phyloP scores from a whole-genome alignment of 2,797 vertebrate genomes.

The Falco rusticolus region DNA sequence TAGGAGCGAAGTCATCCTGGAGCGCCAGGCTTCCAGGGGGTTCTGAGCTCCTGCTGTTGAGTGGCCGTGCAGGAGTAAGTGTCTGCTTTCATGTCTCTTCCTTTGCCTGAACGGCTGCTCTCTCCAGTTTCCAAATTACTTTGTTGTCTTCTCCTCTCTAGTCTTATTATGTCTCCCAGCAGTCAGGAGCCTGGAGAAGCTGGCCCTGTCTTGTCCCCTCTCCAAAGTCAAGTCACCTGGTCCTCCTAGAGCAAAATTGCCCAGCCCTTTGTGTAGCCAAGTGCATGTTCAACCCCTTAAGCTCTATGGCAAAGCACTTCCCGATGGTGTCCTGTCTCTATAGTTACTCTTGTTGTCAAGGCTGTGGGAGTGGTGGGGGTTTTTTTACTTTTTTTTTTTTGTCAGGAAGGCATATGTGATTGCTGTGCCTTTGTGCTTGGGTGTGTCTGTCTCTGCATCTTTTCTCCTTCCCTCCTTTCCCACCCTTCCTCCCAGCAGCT shows the following conservation, averaged over 20 bases:
- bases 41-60: neutral
- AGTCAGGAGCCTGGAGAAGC: neutral
- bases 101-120: slow-evolving; percentile 27
- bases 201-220: neutral
- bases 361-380: neutral
- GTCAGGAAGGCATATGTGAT: slow-evolving; percentile 4
- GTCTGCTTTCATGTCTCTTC: neutral
- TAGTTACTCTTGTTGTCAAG: slow-evolving; percentile 47
- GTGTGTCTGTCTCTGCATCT: slow-evolving; percentile 26
- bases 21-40: neutral
- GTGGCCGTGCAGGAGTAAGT: neutral
- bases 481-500: slow-evolving; percentile 48
- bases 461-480: slow-evolving; percentile 46
- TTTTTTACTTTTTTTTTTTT: neutral
- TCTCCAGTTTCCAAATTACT: neutral
- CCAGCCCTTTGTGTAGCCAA: neutral
- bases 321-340: neutral
- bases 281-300: neutral
- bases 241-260: neutral
- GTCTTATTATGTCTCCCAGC: neutral
- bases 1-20: neutral
- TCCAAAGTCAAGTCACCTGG: neutral
- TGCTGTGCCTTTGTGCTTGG: neutral
- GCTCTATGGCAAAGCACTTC: neutral
- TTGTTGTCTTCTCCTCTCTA: neutral